phyloP scores from a whole-genome alignment of 2,888 invertebrate species.

The Anodontia alba region DNA sequence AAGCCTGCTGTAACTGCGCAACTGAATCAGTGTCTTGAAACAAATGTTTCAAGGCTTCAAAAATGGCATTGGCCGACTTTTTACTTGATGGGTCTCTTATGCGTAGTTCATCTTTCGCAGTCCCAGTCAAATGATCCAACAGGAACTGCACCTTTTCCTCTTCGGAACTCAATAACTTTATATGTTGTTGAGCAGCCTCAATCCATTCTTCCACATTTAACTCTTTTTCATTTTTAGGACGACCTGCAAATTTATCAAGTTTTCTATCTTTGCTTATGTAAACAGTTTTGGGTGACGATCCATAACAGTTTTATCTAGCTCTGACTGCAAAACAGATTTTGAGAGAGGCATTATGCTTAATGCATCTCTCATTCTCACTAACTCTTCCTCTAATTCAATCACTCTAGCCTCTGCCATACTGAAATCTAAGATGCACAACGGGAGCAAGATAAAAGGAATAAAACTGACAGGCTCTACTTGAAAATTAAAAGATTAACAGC shows the following conservation, averaged over 20 bases:
- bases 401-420: not conserved
- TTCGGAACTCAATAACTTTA: slow-evolving; percentile 1
- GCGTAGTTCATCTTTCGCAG: slow-evolving; percentile 4
- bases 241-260: slow-evolving; percentile 18
- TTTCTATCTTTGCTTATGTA: slow-evolving; percentile 20
- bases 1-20: slow-evolving; percentile 6
- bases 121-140: slow-evolving; percentile 1
- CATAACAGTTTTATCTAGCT: not conserved
- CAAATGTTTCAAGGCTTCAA: not conserved
- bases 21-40: slow-evolving; percentile 10
- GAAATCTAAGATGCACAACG: too few species aligned
- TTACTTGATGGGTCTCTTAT: not conserved
- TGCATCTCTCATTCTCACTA: not conserved
- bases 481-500: too few species aligned
- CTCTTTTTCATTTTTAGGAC: not conserved
- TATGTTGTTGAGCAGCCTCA: slow-evolving; percentile 19
- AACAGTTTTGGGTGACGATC: not conserved
- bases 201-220: slow-evolving; percentile 22
- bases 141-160: slow-evolving; percentile 1
- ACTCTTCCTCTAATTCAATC: slow-evolving; percentile 19
- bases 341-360: not conserved
- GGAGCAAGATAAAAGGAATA: too few species aligned
- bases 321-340: slow-evolving; percentile 2
- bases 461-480: too few species aligned
- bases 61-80: not conserved